Evolutionary conservation across 2,113 vertebrate species (phyloP).

Genomic region (Echinops telfairi): DNA sequence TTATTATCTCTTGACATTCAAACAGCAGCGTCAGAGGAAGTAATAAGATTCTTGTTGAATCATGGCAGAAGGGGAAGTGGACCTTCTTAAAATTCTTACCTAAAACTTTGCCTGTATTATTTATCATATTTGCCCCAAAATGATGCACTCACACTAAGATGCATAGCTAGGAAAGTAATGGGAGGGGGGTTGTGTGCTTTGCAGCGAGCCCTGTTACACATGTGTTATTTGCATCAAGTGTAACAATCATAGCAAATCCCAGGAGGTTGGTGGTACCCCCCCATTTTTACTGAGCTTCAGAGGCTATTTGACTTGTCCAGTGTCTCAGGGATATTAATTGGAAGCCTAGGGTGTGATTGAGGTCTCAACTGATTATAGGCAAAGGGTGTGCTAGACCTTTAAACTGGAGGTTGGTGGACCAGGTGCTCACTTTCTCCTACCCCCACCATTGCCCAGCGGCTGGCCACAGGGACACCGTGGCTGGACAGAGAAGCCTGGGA

Average conservation of each 20-base stretch:
- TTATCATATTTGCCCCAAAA: neutral
- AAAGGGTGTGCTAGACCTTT: neutral
- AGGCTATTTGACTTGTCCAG: neutral
- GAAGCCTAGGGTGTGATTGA: conserved; percentile 10
- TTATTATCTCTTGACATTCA: conserved; percentile 31
- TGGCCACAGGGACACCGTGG: conserved; percentile 6
- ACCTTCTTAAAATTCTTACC: conserved; percentile 16
- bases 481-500: neutral
- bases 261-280: neutral
- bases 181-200: no score
- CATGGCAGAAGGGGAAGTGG: neutral
- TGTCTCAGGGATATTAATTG: neutral
- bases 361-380: conserved; percentile 35
- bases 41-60: conserved; percentile 48
- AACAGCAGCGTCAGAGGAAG: neutral
- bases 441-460: neutral
- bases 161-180: no score
- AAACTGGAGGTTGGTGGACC: conserved; percentile 13
- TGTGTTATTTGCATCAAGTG: no score
- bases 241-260: neutral
- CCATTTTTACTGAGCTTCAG: conserved; percentile 16
- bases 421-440: neutral
- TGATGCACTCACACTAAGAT: no score
- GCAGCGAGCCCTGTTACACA: no score
- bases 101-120: neutral